These are phyloP conservation scores for Cryptosula pallasiana DNA, from an alignment of 2,888 invertebrate genomes.

Conservation along the genomic window DNA sequence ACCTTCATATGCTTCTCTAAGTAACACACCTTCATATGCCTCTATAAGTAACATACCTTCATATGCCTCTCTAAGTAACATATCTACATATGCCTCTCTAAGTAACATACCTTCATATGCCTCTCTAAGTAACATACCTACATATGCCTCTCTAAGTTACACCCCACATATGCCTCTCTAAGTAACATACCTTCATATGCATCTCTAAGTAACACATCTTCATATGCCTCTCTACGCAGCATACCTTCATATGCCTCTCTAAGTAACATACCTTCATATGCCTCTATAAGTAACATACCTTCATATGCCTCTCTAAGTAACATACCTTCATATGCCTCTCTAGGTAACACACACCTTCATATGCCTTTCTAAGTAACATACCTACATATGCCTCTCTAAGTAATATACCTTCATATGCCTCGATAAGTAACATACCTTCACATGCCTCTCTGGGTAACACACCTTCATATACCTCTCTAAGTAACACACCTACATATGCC, in stretches of 20 bases:
- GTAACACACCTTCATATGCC: too few species aligned
- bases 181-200: too few species aligned
- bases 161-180: too few species aligned
- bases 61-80: conserved; percentile 50
- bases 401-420: too few species aligned
- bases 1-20: conserved; percentile 42
- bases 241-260: too few species aligned
- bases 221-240: conserved; percentile 46
- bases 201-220: conserved; percentile 1
- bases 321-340: conserved; percentile 39
- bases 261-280: conserved; percentile 34
- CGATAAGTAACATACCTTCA: conserved; percentile 27
- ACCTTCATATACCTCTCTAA: too few species aligned
- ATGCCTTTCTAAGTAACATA: background rate
- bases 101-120: conserved; percentile 34
- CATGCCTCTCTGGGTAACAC: conserved; percentile 50
- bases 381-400: conserved; percentile 42
- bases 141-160: too few species aligned
- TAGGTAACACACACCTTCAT: too few species aligned
- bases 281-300: conserved; percentile 48
- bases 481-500: conserved; percentile 36
- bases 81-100: too few species aligned
- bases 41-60: conserved; percentile 20
- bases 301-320: too few species aligned
- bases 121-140: conserved; percentile 50